Conservation (phyloP, 2,113 vertebrate species). For the Nothocercus julius region DNA sequence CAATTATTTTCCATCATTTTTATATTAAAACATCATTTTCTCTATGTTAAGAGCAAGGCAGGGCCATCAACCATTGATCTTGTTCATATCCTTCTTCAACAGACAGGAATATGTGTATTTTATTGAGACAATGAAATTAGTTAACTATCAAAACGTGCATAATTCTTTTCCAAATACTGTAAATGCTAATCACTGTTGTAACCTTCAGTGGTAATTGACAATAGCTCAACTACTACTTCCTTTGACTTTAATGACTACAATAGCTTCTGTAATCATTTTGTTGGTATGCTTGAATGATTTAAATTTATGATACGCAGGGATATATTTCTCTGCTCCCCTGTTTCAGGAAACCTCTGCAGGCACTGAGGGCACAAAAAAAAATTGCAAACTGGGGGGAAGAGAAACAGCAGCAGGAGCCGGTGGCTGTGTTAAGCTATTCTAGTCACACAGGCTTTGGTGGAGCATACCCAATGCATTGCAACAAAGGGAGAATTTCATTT, state of each 20-base stretch:
- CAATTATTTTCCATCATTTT: not conserved
- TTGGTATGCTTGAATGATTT: not conserved
- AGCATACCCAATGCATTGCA: conserved; percentile 45
- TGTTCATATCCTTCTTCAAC: not conserved
- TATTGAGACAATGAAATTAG: not conserved
- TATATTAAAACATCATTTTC: not conserved
- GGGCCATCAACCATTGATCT: not conserved
- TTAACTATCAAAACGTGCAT: not conserved
- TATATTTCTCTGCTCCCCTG: not conserved
- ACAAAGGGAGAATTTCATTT: conserved; percentile 69
- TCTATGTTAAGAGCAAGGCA: not conserved
- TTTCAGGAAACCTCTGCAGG: not conserved
- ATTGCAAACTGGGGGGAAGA: not conserved
- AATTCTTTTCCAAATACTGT: conserved; percentile 4
- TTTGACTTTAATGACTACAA: conserved; percentile 8
- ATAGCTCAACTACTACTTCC: not conserved
- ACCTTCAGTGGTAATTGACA: conserved; percentile 19
- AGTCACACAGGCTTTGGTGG: conserved; percentile 40
- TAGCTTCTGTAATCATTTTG: conserved; percentile 32
- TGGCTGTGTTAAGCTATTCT: conserved; percentile 56
- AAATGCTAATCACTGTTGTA: conserved; percentile 13
- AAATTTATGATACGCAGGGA: not conserved
- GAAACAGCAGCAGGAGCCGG: not conserved
- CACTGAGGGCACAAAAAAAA: not conserved
- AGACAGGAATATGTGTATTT: not conserved